phyloP scores from a whole-genome alignment of 2,797 vertebrate genomes.

The Mus caroli region DNA sequence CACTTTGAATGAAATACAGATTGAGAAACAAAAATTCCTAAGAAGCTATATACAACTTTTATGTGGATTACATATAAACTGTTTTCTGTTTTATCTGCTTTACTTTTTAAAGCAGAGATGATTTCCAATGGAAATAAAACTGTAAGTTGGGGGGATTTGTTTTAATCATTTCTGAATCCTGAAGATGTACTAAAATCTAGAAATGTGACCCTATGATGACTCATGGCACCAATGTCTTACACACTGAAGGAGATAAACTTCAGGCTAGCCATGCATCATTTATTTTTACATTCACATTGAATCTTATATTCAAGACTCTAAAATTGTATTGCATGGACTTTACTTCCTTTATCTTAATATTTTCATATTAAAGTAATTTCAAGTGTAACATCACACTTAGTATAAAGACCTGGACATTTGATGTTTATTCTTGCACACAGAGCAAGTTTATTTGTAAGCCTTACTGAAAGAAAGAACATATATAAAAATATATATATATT shows the following conservation, averaged over 20 bases:
- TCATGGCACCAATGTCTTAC: neutral
- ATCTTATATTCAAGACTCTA: slow-evolving; percentile 62
- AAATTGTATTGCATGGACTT: slow-evolving; percentile 32
- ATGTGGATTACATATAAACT: neutral
- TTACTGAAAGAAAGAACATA: neutral
- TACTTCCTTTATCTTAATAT: slow-evolving; percentile 62
- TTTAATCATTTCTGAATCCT: slow-evolving; percentile 39
- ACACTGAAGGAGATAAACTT: neutral
- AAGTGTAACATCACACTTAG: neutral
- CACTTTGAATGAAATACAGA: neutral
- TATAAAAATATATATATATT: neutral
- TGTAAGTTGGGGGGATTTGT: slow-evolving; percentile 7
- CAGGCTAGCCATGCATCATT: neutral
- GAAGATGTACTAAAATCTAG: neutral
- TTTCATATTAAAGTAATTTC: slow-evolving; percentile 64
- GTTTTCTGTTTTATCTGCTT: slow-evolving; percentile 55
- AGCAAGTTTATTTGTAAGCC: neutral
- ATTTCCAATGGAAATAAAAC: slow-evolving; percentile 51
- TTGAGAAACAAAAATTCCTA: neutral
- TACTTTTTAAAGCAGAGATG: slow-evolving; percentile 10
- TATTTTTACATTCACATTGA: slow-evolving; percentile 65
- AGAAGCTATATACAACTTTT: neutral
- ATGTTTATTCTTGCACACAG: slow-evolving; percentile 9
- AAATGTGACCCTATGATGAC: slow-evolving; percentile 5
- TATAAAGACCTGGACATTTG: slow-evolving; percentile 44